These are phyloP conservation scores for Chloroceryle inda DNA, from an alignment of 2,797 vertebrate species.

Conservation along the genomic window DNA sequence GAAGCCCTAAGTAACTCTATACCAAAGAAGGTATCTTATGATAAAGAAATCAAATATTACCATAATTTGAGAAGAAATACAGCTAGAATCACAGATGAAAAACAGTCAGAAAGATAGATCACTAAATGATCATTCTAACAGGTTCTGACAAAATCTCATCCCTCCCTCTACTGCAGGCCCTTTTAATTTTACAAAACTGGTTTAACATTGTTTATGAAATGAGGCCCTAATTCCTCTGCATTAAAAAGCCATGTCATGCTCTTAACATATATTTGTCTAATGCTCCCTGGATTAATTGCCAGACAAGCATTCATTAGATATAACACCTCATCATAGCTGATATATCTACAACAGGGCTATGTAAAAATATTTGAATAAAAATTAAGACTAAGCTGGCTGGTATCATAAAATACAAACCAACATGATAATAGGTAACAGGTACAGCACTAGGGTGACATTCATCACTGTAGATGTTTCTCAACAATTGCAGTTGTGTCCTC, in stretches of 20 bases:
- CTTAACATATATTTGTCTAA: neutral
- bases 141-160: neutral
- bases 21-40: neutral
- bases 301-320: neutral
- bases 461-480: neutral
- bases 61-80: neutral
- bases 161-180: neutral
- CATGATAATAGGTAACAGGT: neutral
- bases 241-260: neutral
- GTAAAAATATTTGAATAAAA: neutral
- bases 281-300: neutral
- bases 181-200: neutral
- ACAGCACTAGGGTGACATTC: neutral
- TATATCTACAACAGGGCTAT: neutral
- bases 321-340: neutral
- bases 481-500: neutral
- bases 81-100: neutral
- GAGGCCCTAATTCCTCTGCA: neutral
- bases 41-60: neutral
- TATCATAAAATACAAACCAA: neutral
- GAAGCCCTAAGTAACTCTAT: neutral
- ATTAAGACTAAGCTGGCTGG: neutral
- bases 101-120: neutral
- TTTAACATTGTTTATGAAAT: neutral
- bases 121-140: neutral